Evolutionary conservation across 1,140 invertebrate species (phyloP).

Genomic region (Drosophila guanche): DNA sequence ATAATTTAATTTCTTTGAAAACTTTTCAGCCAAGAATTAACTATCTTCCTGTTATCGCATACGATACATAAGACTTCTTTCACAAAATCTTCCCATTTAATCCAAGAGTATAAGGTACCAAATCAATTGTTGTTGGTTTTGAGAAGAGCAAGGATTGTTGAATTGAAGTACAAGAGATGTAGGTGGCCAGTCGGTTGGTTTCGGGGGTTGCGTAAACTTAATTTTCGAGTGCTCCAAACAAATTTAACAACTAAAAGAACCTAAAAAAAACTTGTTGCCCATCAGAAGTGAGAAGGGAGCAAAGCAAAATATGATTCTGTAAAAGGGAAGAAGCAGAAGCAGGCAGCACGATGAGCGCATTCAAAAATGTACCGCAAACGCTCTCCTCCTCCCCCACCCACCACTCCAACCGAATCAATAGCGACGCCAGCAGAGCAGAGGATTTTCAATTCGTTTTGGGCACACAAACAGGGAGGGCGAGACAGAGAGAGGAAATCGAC

Average conservation of each 20-base stretch:
- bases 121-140: background rate
- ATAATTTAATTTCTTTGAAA: background rate
- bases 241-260: constrained; percentile 43
- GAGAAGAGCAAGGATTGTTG: constrained; percentile 14
- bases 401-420: constrained; percentile 17
- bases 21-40: background rate
- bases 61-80: too few relatives aligned
- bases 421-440: constrained; percentile 33
- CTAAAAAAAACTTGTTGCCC: constrained; percentile 55
- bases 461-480: constrained; percentile 38
- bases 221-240: constrained; percentile 26
- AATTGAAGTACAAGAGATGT: constrained; percentile 12
- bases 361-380: constrained; percentile 43
- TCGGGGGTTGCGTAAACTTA: constrained; percentile 13
- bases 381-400: constrained; percentile 4
- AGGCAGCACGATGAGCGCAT: constrained; percentile 62
- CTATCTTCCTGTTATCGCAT: too few relatives aligned
- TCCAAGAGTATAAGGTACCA: background rate
- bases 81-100: too few relatives aligned
- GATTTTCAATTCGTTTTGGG: constrained; percentile 71
- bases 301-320: constrained; percentile 22
- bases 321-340: constrained; percentile 34
- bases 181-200: too few relatives aligned
- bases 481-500: constrained; percentile 10
- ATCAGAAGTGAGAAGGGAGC: constrained; percentile 7